Evolutionary conservation across 1,140 invertebrate species (phyloP), one percentile per base, ranked within the genome.

Genomic region (Armadillidium nasatum): DNA sequence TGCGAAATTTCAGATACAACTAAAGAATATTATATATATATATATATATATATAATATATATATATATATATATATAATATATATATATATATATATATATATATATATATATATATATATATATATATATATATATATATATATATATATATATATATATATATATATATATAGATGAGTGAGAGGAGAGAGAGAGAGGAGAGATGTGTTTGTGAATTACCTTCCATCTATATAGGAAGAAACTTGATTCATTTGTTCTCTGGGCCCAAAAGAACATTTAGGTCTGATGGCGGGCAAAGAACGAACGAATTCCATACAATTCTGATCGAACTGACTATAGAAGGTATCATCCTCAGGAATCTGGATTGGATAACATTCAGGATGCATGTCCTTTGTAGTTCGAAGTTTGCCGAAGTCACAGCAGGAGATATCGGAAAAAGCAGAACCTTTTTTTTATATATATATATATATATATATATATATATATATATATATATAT

Each of bases 271-370:
- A 82, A 22, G 77, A 81, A 71, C 82, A 83, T n/a, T 76, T 68
- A 7, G 79, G 80, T 10, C 79, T 50, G 0, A 78, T 22, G 10
- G 84, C 83, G 11, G 84, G 82, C 72, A 83, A 72, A 0, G 84
- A 93, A 77, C 94, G 88, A 0, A 94, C 91, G 83, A 95, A 94
- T 9, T 80, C 78, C 84, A 87, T 86, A 75, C 86, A 87, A 11
- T 77, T 81, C 71, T 85, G 82, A 2, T 78, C 71, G 67, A 82
- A 83, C 15, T 13, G 68, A 19, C 44, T 22, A 72, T 81, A 83
- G 60, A 83, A 83, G 0, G 81, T 50, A 50, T 69, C 70, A 67
- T 72, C 74, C 2, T 44, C 60, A 43, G 73, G 72, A 33, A 83
- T 82, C 11, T 60, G 10, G 11, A 83, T 84, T 4, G 82, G 80